These are phyloP conservation scores for Palythoa caribaeorum DNA, from an alignment of 92 coral and sea anemone genomes.

Conservation along the genomic window DNA sequence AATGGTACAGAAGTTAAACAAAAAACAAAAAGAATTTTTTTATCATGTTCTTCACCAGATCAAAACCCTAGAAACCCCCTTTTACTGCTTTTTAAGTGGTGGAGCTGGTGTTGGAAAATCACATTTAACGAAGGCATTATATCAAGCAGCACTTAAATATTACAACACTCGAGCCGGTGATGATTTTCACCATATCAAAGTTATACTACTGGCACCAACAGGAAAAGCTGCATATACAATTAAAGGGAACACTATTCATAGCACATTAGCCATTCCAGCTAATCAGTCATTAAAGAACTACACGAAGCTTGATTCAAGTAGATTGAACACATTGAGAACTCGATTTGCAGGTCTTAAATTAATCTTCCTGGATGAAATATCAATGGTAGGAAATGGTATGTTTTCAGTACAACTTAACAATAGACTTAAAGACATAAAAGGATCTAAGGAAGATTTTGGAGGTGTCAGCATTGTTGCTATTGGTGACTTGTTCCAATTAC, in stretches of 20 bases:
- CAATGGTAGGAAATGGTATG: conserved; percentile 67
- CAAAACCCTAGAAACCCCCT: conserved; percentile 45
- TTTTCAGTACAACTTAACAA: conserved; percentile 58
- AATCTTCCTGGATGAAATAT: conserved; percentile 57
- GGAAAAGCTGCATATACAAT: conserved; percentile 60
- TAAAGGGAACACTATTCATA: conserved; percentile 40
- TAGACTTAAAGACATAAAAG: conserved; percentile 55
- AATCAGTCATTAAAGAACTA: conserved; percentile 36
- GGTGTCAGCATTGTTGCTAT: conserved; percentile 56
- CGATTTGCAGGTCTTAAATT: conserved; percentile 34
- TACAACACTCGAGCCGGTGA: conserved; percentile 45
- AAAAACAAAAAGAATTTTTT: conserved; percentile 44
- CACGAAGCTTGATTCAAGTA: conserved; percentile 23
- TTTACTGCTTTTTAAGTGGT: conserved; percentile 54
- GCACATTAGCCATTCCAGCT: conserved; percentile 38
- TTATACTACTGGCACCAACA: conserved; percentile 53
- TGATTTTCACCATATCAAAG: conserved; percentile 40
- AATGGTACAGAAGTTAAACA: conserved; percentile 50
- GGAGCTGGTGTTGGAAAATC: conserved; percentile 69
- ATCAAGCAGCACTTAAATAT: conserved; percentile 48
- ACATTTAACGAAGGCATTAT: conserved; percentile 61
- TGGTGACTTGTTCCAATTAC: conserved; percentile 64
- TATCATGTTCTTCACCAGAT: conserved; percentile 52
- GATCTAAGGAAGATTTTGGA: conserved; percentile 58
- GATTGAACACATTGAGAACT: conserved; percentile 37